Conservation (phyloP, 2,113 vertebrate species). For the Varanus salvator region DNA sequence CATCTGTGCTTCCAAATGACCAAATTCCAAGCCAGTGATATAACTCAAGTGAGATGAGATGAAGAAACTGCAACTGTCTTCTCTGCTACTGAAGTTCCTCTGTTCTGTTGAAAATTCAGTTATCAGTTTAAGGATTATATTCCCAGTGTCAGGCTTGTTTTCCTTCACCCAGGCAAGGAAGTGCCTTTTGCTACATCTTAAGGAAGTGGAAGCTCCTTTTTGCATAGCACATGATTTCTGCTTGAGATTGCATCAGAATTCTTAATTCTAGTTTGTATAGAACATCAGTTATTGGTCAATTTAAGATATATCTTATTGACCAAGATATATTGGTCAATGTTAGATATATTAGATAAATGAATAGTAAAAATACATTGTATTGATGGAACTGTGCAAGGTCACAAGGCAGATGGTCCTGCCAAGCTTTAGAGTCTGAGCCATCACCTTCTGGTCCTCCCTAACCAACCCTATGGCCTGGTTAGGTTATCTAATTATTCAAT, state of each 20-base stretch:
- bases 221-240: not conserved
- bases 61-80: not conserved
- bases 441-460: not conserved
- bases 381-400: not conserved
- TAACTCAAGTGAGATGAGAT: not conserved
- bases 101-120: not conserved
- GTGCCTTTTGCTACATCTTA: not conserved
- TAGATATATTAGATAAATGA: too few relatives aligned
- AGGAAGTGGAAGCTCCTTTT: not conserved
- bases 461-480: not conserved
- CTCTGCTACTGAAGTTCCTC: not conserved
- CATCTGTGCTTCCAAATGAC: not conserved
- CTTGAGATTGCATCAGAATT: not conserved
- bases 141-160: slow-evolving; percentile 37
- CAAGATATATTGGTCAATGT: too few relatives aligned
- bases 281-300: too few relatives aligned
- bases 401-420: not conserved
- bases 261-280: too few relatives aligned
- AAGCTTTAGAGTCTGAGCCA: not conserved
- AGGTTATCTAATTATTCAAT: too few relatives aligned
- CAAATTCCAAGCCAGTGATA: not conserved
- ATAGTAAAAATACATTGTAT: not conserved
- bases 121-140: not conserved
- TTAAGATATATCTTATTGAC: too few relatives aligned
- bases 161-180: not conserved